These are phyloP conservation scores for Philonicus albiceps DNA, from an alignment of 2,888 invertebrate genomes.

Conservation along the genomic window DNA sequence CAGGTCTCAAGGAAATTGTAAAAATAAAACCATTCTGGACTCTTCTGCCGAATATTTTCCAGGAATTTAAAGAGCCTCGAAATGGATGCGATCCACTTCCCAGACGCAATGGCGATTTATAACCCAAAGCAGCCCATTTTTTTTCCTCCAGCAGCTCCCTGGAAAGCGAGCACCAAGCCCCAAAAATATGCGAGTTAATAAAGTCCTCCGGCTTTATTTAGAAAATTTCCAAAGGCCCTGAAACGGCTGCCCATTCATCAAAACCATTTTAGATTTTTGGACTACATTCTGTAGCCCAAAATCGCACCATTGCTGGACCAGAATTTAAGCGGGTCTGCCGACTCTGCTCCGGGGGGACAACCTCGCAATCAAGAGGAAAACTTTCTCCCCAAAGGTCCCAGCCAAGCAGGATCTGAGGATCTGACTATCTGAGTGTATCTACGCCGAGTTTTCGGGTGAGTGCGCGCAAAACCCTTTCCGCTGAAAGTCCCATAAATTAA, in stretches of 20 bases:
- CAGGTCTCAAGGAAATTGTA: background rate
- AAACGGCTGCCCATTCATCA: background rate
- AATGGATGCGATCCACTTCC: background rate
- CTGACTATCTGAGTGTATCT: background rate
- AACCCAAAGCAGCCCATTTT: background rate
- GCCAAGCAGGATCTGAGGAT: background rate
- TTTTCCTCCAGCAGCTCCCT: background rate
- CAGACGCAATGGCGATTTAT: background rate
- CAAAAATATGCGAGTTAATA: background rate
- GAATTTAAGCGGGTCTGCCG: background rate
- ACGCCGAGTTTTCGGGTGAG: background rate
- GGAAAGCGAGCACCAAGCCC: background rate
- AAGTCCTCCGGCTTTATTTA: background rate
- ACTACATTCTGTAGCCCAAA: background rate
- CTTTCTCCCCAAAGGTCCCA: background rate
- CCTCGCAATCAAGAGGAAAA: background rate
- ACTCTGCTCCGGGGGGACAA: background rate
- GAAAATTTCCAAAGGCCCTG: background rate
- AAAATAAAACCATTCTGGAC: background rate
- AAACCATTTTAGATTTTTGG: background rate
- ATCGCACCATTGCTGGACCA: background rate
- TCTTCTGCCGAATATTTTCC: background rate
- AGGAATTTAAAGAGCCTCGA: background rate
- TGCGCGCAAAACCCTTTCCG: constrained; percentile 2
- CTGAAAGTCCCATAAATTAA: constrained; percentile 1